Conservation (phyloP, 2,888 invertebrate genomes). For the Tachina fera region DNA sequence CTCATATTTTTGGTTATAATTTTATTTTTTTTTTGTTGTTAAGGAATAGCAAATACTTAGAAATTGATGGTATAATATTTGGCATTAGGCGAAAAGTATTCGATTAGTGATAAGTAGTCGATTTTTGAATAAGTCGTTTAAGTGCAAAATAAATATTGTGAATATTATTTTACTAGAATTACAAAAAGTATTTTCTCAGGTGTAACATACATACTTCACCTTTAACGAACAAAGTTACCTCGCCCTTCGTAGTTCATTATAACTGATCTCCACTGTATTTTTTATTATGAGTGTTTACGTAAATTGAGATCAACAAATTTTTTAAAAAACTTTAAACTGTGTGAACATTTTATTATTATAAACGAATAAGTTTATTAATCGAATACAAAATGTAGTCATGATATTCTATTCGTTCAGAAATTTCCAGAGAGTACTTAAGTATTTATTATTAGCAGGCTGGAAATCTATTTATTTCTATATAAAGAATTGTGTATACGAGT, state of each 20-base stretch:
- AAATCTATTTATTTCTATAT: constrained; percentile 53
- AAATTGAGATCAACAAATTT: too few species aligned
- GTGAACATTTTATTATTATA: too few species aligned
- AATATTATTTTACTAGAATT: too few species aligned
- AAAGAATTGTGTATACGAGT: constrained; percentile 33
- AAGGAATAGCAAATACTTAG: neutral
- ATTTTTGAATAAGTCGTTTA: too few species aligned
- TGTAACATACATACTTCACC: too few species aligned
- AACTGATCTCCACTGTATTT: too few species aligned
- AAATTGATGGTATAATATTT: neutral
- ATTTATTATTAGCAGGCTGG: constrained; percentile 59
- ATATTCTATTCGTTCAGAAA: constrained; percentile 1
- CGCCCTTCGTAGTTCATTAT: too few species aligned
- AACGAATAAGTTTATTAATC: neutral
- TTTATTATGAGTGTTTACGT: too few species aligned
- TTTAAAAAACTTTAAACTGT: too few species aligned
- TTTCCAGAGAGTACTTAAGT: neutral
- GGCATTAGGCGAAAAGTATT: neutral
- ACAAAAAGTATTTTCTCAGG: too few species aligned
- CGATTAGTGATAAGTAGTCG: neutral
- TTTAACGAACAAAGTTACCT: too few species aligned
- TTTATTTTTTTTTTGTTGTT: neutral
- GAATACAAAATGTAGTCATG: neutral
- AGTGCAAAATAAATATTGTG: too few species aligned
- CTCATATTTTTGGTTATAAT: neutral